A percentile compares a stretch with the other conserved stretches of the same genome.
Evolutionary conservation across 2,888 invertebrate genomes (phyloP).

Genomic region (Drosophila prolongata): DNA sequence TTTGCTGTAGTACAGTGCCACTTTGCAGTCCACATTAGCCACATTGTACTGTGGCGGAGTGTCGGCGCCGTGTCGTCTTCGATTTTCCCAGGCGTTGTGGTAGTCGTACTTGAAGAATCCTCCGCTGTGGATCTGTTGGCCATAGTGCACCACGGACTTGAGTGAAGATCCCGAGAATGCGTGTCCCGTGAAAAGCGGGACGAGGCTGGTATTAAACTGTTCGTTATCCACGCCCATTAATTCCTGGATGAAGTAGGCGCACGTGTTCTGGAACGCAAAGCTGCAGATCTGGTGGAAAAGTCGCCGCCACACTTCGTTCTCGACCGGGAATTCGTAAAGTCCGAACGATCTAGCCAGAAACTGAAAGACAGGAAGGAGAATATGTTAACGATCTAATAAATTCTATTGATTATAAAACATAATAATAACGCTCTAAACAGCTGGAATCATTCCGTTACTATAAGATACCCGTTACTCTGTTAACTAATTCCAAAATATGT

Average conservation of each 20-base stretch:
- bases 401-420: too few relatives aligned
- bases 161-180: conserved; percentile 86
- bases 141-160: conserved; percentile 86
- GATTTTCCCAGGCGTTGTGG: conserved; percentile 79
- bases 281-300: conserved; percentile 36
- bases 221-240: conserved; percentile 84
- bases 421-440: too few relatives aligned
- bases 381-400: too few relatives aligned
- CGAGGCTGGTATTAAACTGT: conserved; percentile 84
- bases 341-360: conserved; percentile 27
- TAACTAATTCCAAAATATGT: too few relatives aligned
- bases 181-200: conserved; percentile 87
- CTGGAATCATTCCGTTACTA: too few relatives aligned
- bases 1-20: conserved; percentile 68
- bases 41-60: conserved; percentile 85
- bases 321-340: conserved; percentile 59
- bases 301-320: conserved; percentile 28
- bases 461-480: too few relatives aligned
- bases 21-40: conserved; percentile 84
- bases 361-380: neutral
- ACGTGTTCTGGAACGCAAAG: conserved; percentile 52
- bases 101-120: conserved; percentile 85
- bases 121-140: conserved; percentile 83
- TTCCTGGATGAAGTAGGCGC: conserved; percentile 84
- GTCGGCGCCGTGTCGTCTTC: conserved; percentile 23